Base-by-base conservation (phyloP, 2,888 invertebrate species). In the Ischnus inquisitorius region DNA sequence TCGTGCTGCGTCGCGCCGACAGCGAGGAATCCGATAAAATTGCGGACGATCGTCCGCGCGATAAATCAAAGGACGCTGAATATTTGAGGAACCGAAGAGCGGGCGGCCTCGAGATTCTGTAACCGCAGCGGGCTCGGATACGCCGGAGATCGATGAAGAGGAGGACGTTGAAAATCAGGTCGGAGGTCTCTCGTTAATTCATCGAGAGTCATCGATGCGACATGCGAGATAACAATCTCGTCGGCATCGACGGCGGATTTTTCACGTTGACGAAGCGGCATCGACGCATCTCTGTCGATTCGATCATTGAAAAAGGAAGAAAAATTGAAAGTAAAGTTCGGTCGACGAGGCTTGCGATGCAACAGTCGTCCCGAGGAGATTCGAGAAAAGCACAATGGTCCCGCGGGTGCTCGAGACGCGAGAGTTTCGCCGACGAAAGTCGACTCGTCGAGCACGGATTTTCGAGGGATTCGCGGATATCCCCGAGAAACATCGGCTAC, bases 361-460 rank as follows among this genome's bases (percentile, higher is more conserved):
- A 60, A 74, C 16, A 43, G 28, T 65, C 28, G 10, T 16, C 34
- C 6, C 22, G n/a, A 12, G 43, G 60, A 51, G 72, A 68, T 72
- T 60, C 67, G 54, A 67, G 54, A 79, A 46, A 71, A 76, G 76
- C 65, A 69, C 54, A 54, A 79, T 75, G 48, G 43, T 25, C 60
- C 19, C n/a, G 8, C 34, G n/a, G 25, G n/a, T 39, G 4, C 57
- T 3, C 57, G 57, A 57, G n/a, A 41, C 48, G 22, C 41, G 51
- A 43, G 64, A 71, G 65, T 71, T 65, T 57, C 57, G 46, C 25
- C 34, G 69, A 68, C 41, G 75, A 76, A 67, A 16, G 43, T 62
- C 48, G 67, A 34, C 8, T 34, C 34, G 34, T 8, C 54, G 62
- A n/a, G 34, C 19, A 79, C 57, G 25, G 54, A 60, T 39, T 14